Conservation (phyloP, 2,113 vertebrate genomes). For the Taurulus bubalis region DNA sequence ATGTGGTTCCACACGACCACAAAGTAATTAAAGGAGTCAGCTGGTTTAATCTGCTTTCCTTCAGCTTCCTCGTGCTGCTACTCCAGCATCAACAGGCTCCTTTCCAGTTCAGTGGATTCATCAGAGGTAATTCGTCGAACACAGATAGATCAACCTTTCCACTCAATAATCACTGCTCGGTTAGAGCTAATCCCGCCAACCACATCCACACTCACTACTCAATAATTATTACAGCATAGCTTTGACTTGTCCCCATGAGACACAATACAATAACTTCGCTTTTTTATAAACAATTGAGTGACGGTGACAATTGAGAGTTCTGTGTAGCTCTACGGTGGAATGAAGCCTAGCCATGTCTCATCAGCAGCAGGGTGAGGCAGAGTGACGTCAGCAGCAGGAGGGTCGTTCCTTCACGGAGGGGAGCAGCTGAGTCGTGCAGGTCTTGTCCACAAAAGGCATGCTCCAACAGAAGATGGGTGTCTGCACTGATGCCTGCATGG, state of each 20-base stretch:
- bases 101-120: conserved; percentile 38
- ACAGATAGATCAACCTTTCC: conserved; percentile 27
- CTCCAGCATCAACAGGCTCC: not conserved
- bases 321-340: not conserved
- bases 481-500: conserved; percentile 76
- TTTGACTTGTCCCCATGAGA: not conserved
- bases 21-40: not conserved
- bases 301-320: not conserved
- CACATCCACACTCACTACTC: not conserved
- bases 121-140: conserved; percentile 16
- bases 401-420: not conserved
- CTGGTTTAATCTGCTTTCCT: not conserved
- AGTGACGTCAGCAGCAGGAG: conserved; percentile 36
- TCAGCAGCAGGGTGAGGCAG: conserved; percentile 56
- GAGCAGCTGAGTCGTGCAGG: conserved; percentile 62
- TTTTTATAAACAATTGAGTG: not conserved
- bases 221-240: not conserved
- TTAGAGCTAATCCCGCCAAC: conserved; percentile 6
- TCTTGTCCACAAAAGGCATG: conserved; percentile 79
- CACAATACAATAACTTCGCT: not conserved
- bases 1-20: not conserved
- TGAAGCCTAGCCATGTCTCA: conserved; percentile 36
- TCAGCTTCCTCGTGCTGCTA: conserved; percentile 1
- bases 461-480: conserved; percentile 81
- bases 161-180: conserved; percentile 41